phyloP scores from a whole-genome alignment of 2,113 vertebrate species.

The Empidonax alnorum region DNA sequence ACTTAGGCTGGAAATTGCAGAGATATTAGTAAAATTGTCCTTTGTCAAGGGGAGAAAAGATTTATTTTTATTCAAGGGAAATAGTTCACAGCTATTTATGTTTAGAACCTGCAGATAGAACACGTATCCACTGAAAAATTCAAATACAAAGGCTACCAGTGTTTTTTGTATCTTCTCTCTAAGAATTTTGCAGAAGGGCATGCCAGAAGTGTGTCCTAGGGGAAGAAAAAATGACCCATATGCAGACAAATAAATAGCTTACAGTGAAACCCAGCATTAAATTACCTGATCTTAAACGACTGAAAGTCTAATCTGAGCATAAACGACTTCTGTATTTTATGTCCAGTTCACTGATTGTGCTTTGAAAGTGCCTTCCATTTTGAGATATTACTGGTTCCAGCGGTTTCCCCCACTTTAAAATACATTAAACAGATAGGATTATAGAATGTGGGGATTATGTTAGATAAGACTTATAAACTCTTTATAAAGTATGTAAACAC shows the following conservation, averaged over 20 bases:
- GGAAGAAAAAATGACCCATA: background rate
- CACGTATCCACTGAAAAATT: background rate
- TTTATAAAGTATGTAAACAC: slow-evolving; percentile 55
- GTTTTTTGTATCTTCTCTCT: background rate
- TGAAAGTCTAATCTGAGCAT: background rate
- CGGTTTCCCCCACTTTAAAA: background rate
- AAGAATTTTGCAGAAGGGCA: background rate
- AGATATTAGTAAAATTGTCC: background rate
- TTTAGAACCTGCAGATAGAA: background rate
- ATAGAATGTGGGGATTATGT: slow-evolving; percentile 57
- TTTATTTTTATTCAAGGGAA: background rate
- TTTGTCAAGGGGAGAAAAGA: background rate
- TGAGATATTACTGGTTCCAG: slow-evolving; percentile 7
- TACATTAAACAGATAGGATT: slow-evolving; percentile 63
- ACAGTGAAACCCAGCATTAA: background rate
- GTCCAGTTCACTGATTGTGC: background rate
- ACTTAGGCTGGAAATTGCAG: background rate
- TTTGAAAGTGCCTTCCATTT: slow-evolving; percentile 17
- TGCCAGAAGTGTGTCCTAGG: background rate
- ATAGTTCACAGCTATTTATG: background rate
- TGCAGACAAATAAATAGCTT: background rate
- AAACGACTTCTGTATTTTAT: background rate
- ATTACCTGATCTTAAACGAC: background rate
- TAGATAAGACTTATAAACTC: slow-evolving; percentile 60
- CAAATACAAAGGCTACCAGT: background rate